Conservation (phyloP, 2,113 vertebrate genomes). For the Brachirus orientalis region DNA sequence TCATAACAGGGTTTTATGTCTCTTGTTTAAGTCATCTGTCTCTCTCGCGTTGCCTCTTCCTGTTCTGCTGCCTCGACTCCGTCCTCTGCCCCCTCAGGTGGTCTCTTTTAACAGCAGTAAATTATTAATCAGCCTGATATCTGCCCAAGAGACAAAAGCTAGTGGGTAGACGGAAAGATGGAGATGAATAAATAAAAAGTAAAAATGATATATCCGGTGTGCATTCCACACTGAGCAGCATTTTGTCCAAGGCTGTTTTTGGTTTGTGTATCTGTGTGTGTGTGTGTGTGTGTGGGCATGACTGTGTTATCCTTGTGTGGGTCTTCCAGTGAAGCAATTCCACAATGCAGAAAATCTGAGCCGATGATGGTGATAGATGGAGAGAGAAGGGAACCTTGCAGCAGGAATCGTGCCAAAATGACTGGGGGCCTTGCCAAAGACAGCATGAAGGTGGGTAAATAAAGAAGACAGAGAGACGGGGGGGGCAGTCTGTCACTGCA, state of each 20-base stretch:
- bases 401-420: conserved; percentile 37
- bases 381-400: conserved; percentile 51
- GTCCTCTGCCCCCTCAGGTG: conserved; percentile 34
- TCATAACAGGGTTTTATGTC: conserved; percentile 21
- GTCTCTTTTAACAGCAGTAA: conserved; percentile 62
- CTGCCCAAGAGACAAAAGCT: conserved; percentile 50
- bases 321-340: conserved; percentile 53
- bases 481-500: conserved; percentile 20
- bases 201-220: conserved; percentile 55
- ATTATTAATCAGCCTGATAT: conserved; percentile 67
- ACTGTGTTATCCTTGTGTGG: conserved; percentile 31
- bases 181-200: conserved; percentile 71
- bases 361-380: conserved; percentile 56
- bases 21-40: not conserved
- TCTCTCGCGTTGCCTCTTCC: conserved; percentile 12
- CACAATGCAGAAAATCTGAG: conserved; percentile 51
- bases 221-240: not conserved
- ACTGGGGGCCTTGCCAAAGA: conserved; percentile 41
- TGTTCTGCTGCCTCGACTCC: conserved; percentile 14
- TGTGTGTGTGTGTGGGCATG: conserved; percentile 2
- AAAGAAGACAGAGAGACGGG: conserved; percentile 19
- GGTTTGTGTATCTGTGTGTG: conserved; percentile 11
- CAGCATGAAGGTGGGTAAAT: conserved; percentile 46
- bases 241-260: not conserved
- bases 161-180: conserved; percentile 43